Evolutionary conservation across 1,140 invertebrate genomes (phyloP).

Genomic region (Diabrotica virgifera): DNA sequence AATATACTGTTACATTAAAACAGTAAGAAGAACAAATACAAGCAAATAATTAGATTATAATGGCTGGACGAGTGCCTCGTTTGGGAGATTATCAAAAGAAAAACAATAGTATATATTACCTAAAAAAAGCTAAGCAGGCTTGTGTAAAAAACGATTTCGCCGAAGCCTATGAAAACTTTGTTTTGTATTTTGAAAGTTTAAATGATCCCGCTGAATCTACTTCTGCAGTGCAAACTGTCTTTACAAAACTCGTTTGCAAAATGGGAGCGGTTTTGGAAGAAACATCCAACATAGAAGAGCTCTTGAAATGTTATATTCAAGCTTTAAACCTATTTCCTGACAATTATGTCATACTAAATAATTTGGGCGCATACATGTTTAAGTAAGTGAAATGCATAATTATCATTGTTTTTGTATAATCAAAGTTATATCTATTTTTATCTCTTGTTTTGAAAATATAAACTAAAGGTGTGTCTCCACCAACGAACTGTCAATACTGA

Average conservation of each 20-base stretch:
- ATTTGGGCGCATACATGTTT: conserved; percentile 37
- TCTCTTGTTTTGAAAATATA: too few relatives aligned
- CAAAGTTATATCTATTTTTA: background rate
- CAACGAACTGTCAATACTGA: too few relatives aligned
- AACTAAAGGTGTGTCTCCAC: too few relatives aligned
- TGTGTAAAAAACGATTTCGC: conserved; percentile 28
- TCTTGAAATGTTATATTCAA: conserved; percentile 35
- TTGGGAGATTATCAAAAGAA: conserved; percentile 5
- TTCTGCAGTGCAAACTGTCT: conserved; percentile 24
- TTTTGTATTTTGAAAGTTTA: conserved; percentile 33
- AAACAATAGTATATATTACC: conserved; percentile 26
- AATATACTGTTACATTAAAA: too few relatives aligned
- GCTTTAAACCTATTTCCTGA: conserved; percentile 36
- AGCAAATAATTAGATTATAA: background rate
- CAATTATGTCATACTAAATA: conserved; percentile 35
- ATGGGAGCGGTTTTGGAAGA: conserved; percentile 29
- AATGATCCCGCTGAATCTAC: conserved; percentile 24
- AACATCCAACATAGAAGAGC: conserved; percentile 26
- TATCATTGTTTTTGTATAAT: background rate
- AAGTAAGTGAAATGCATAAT: conserved; percentile 24
- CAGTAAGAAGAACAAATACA: background rate
- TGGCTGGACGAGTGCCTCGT: conserved; percentile 11
- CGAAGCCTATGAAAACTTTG: conserved; percentile 30
- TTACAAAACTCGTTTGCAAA: conserved; percentile 27
- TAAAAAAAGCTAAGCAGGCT: conserved; percentile 29